Conservation (phyloP, 2,888 invertebrate species). For the Perizoma flavofasciatum region DNA sequence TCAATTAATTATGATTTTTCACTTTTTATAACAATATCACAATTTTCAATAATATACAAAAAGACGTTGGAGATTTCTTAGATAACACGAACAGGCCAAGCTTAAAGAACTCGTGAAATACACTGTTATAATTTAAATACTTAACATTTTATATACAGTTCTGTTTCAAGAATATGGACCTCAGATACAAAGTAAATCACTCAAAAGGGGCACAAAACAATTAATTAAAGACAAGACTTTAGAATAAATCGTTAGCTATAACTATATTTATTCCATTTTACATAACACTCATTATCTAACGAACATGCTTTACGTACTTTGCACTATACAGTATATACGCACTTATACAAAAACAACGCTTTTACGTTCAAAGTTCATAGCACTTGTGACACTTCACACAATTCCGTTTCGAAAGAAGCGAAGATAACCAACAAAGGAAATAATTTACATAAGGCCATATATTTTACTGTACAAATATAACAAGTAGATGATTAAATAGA, state of each 20-base stretch:
- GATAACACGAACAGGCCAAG: slow-evolving; percentile 80
- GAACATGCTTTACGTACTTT: slow-evolving; percentile 63
- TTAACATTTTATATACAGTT: slow-evolving; percentile 53
- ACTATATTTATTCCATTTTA: slow-evolving; percentile 63
- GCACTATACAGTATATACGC: slow-evolving; percentile 60
- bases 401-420: slow-evolving; percentile 70
- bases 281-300: slow-evolving; percentile 75
- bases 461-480: slow-evolving; percentile 80
- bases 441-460: slow-evolving; percentile 82
- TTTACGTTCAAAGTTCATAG: slow-evolving; percentile 55
- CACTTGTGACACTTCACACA: slow-evolving; percentile 52
- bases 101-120: slow-evolving; percentile 75
- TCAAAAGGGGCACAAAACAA: slow-evolving; percentile 64
- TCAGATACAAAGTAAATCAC: slow-evolving; percentile 62
- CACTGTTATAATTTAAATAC: slow-evolving; percentile 50
- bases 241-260: slow-evolving; percentile 63
- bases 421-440: slow-evolving; percentile 70
- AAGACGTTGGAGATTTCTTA: slow-evolving; percentile 72
- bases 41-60: slow-evolving; percentile 83
- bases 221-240: slow-evolving; percentile 60
- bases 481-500: slow-evolving; percentile 80
- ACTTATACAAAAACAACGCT: slow-evolving; percentile 55
- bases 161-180: slow-evolving; percentile 51
- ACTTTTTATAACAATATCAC: slow-evolving; percentile 82
- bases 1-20: slow-evolving; percentile 60